Percentiles rank a stretch among this genome's conserved stretches.
These are phyloP conservation scores for Pelecanoides urinatrix DNA, from an alignment of 2,113 vertebrate genomes.

Conservation along the genomic window DNA sequence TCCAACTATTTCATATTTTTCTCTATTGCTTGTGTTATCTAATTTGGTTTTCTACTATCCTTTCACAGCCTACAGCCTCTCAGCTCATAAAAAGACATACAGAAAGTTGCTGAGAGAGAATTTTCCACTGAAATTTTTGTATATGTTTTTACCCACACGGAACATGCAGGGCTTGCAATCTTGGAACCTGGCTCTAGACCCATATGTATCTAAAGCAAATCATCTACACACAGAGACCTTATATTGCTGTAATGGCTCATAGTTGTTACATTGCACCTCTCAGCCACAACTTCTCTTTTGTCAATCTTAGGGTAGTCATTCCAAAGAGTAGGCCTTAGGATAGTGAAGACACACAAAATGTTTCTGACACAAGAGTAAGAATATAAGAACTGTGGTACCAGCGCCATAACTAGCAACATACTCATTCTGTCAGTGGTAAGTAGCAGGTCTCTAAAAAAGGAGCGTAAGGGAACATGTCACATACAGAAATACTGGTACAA, in stretches of 20 bases:
- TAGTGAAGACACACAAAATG: not conserved
- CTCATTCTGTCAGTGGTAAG: not conserved
- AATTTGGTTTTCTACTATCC: not conserved
- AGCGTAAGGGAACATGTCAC: not conserved
- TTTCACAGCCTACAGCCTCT: not conserved
- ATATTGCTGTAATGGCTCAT: not conserved
- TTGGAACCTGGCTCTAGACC: not conserved
- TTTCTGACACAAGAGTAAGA: not conserved
- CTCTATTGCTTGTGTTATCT: not conserved
- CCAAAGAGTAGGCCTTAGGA: not conserved
- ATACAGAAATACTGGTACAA: not conserved
- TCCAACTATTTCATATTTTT: not conserved
- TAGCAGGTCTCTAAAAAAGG: not conserved
- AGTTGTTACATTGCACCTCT: not conserved
- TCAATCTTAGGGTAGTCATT: not conserved
- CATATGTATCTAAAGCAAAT: not conserved
- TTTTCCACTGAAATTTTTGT: not conserved
- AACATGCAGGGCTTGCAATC: not conserved
- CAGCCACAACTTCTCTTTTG: not conserved
- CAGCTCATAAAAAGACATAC: not conserved
- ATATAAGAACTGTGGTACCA: not conserved
- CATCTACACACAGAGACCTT: not conserved
- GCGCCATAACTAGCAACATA: not conserved
- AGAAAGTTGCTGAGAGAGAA: not conserved
- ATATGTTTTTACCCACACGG: rapidly evolving